These are phyloP conservation scores for Microplitis manilae DNA, from an alignment of 2,888 invertebrate genomes.

Conservation along the genomic window DNA sequence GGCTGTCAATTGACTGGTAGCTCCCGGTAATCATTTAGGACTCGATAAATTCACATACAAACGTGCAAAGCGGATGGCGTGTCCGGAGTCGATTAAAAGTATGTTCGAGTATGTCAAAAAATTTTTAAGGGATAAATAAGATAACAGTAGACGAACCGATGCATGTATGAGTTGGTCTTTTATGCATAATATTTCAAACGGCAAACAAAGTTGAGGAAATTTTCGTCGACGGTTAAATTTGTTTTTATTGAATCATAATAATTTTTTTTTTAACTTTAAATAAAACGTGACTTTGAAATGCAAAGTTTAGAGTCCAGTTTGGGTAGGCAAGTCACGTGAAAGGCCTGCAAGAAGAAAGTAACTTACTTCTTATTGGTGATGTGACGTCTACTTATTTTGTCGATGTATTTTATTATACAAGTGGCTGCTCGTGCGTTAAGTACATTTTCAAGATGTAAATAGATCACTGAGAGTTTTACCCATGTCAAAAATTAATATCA, in stretches of 20 bases:
- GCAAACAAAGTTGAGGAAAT: background rate
- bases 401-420: background rate
- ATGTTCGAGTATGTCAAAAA: too few species aligned
- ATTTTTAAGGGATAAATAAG: too few species aligned
- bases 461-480: background rate
- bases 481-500: background rate
- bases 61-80: background rate
- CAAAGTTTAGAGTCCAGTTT: constrained; percentile 27
- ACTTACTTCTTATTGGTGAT: constrained; percentile 14
- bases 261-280: background rate
- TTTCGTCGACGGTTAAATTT: background rate
- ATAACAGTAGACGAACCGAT: too few species aligned
- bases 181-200: too few species aligned
- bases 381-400: constrained; percentile 15
- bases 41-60: background rate
- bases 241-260: constrained; percentile 13
- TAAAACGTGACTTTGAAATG: constrained; percentile 29
- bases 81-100: background rate
- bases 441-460: constrained; percentile 3
- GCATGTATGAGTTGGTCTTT: too few species aligned
- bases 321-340: constrained; percentile 32
- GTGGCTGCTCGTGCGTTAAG: constrained; percentile 1
- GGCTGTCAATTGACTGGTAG: constrained; percentile 11
- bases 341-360: constrained; percentile 38
- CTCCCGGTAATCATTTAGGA: background rate